Evolutionary conservation across 2,113 vertebrate genomes (phyloP).

Genomic region (Centropristis striata): DNA sequence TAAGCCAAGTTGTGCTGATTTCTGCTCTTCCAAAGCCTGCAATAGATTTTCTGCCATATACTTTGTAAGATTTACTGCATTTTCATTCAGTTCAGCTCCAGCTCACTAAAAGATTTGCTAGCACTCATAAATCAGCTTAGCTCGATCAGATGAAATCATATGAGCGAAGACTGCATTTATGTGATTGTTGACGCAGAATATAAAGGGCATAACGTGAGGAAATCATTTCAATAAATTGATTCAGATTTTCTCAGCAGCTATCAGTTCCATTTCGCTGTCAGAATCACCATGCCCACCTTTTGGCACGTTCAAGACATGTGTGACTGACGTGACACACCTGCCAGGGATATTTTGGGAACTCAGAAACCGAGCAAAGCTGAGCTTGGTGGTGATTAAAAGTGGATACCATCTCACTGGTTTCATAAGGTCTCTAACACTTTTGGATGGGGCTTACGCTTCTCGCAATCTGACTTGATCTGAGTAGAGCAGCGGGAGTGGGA

Average conservation of each 20-base stretch:
- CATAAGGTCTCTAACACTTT: conserved; percentile 54
- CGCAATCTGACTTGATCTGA: conserved; percentile 62
- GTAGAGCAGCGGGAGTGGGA: conserved; percentile 32
- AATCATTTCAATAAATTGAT: conserved; percentile 26
- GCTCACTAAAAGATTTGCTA: not conserved
- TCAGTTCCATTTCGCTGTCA: conserved; percentile 38
- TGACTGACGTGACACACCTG: conserved; percentile 30
- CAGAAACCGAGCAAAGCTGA: conserved; percentile 47
- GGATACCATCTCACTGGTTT: conserved; percentile 65
- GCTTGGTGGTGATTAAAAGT: conserved; percentile 56
- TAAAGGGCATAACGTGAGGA: conserved; percentile 14
- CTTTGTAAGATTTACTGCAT: not conserved
- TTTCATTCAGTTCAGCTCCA: not conserved
- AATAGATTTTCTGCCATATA: not conserved
- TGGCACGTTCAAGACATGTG: conserved; percentile 18
- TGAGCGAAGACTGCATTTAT: not conserved
- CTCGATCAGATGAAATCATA: not conserved
- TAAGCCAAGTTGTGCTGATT: not conserved
- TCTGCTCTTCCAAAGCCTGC: not conserved
- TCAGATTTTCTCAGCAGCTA: conserved; percentile 5
- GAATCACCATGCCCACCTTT: conserved; percentile 22
- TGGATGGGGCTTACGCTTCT: conserved; percentile 56
- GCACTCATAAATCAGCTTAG: conserved; percentile 10
- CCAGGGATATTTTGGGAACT: conserved; percentile 58
- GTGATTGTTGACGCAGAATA: not conserved